Evolutionary conservation across 2,888 invertebrate genomes (phyloP).

Genomic region (Oxytorus armatus): DNA sequence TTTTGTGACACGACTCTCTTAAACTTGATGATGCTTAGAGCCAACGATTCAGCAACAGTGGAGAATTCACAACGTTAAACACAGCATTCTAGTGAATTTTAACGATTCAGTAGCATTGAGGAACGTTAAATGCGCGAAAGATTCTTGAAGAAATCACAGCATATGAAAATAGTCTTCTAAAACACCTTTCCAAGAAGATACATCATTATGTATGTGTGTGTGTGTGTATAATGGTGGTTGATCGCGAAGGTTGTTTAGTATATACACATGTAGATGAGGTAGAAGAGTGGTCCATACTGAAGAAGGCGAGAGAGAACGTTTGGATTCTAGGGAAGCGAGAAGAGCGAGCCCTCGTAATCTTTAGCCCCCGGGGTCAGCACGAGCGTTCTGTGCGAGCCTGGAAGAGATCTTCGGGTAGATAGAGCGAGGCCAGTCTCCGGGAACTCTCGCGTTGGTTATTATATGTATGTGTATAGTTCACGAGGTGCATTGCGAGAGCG

Average conservation of each 20-base stretch:
- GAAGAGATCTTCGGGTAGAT: slow-evolving; percentile 68
- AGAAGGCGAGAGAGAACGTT: slow-evolving; percentile 57
- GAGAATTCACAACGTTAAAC: not conserved
- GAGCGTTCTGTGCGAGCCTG: slow-evolving; percentile 68
- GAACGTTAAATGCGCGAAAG: not conserved
- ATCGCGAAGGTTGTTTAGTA: slow-evolving; percentile 4
- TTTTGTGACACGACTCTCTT: too few species aligned
- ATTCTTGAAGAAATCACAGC: not conserved
- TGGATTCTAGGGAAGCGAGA: slow-evolving; percentile 76
- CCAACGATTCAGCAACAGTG: too few species aligned
- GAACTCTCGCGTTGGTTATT: slow-evolving; percentile 65
- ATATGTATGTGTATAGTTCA: slow-evolving; percentile 8
- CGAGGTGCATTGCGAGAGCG: slow-evolving; percentile 38
- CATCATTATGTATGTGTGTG: not conserved
- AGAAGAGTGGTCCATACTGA: slow-evolving; percentile 27
- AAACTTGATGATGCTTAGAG: too few species aligned
- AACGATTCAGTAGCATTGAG: slow-evolving; percentile 6
- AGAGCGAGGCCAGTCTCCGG: slow-evolving; percentile 66
- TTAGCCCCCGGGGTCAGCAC: slow-evolving; percentile 81
- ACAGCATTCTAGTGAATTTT: not conserved
- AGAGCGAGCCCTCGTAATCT: slow-evolving; percentile 80
- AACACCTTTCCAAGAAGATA: slow-evolving; percentile 14
- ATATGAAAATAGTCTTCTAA: slow-evolving; percentile 9
- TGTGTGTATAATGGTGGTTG: slow-evolving; percentile 17
- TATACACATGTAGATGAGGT: slow-evolving; percentile 13